Base-by-base conservation (phyloP, 92 coral and sea anemone genomes). In the Paragorgia papillata region DNA sequence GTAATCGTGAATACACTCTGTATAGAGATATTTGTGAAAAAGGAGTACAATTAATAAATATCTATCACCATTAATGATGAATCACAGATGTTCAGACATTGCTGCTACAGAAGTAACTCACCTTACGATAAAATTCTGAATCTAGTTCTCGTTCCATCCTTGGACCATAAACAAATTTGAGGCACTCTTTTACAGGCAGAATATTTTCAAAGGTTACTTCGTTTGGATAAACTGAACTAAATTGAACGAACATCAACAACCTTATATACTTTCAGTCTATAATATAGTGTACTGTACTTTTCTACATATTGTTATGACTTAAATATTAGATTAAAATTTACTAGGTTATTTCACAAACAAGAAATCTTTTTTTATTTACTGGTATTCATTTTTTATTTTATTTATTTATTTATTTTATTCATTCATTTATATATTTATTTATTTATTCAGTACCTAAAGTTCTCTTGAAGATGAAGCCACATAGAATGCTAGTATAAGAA, bases 91-190 rank as follows among this genome's bases (percentile, higher is more conserved):
- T n/a, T n/a, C n/a, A n/a, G n/a, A n/a, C n/a, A n/a, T n/a, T n/a
- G n/a, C n/a, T n/a, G n/a, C n/a, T n/a, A n/a, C n/a, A n/a, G n/a
- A 37, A 2, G 29, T 12, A 68, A 39, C 83, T 35, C 54, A 94
- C 98, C 91, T 83, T 62, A 51, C 83, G 88, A 33, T 86, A 66
- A 55, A 90, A 90, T 65, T 69, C 62, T 25, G 89, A 85, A 79
- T 86, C 94, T 41, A 94, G 43, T 2, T 48, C 27, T 43, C 64
- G 54, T 66, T 90, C 98, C 18, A 87, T 57, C n/a, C 79, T 68
- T 79, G 98, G 98, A 12, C 98, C 98, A 88, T 85, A 90, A 48
- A 94, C 89, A 96, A 96, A 94, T 78, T 94, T 94, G 41, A 94
- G 66, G 19, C 85, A 89, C 20, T 94, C 95, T 59, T 94, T 94